Evolutionary conservation across 2,113 vertebrate genomes (phyloP), one percentile per base, ranked within the genome.

Genomic region (Pseudorasbora parva): DNA sequence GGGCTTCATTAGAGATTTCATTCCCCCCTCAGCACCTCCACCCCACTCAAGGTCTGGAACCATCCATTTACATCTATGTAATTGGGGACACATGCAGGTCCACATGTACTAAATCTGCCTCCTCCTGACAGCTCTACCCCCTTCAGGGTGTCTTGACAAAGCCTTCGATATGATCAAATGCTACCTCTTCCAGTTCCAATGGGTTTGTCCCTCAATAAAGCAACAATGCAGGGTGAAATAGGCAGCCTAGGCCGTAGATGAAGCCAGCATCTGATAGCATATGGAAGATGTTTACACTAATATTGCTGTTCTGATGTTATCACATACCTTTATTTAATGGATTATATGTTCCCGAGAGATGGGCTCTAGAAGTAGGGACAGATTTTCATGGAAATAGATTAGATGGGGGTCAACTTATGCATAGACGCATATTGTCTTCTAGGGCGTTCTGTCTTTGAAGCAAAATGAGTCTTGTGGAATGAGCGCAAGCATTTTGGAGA

Each of bases 81-180:
- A 94, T 93, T 91, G 89, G 91, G 93, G 93, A 94, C 93, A 94
- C 86, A 92, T 94, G 93, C 86, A 82, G 85, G 66, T 71, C 88
- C 30, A 62, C 86, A 79, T 85, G 89, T 90, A 86, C 83, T 87
- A 82, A 79, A 78, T 88, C 62, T 62, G 45, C 47, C 49, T 82
- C 23, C 69, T 78, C 33, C 60, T 59, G 79, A 71, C 83, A 78
- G 54, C 81, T 79, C 43, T 21, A 49, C 57, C 60, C 57, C 77
- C 77, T 83, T 37, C n/a, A 57, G 84, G 74, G 85, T 78, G 79
- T 86, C 82, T 88, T 88, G 86, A 93, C 91, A 92, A 69, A 90
- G 79, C 59, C 76, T 66, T 75, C 60, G 74, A 86, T 76, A 56
- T 88, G 80, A 88, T 88, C 87, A 87, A 88, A 93, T 91, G 89